Evolutionary conservation across 2,797 vertebrate species (phyloP).

Genomic region (Diglossa cyanea): DNA sequence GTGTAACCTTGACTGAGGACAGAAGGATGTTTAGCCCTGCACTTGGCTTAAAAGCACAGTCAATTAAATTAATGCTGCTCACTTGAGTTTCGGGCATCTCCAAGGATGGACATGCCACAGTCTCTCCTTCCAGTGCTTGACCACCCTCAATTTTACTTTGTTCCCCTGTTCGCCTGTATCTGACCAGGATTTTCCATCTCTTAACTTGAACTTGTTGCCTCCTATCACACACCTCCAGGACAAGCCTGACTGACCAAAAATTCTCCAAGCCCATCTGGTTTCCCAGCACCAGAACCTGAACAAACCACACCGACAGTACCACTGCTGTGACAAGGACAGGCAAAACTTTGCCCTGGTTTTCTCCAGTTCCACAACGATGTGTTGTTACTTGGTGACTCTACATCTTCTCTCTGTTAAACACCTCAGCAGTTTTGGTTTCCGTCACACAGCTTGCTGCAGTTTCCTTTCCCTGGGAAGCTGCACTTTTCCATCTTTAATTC

Average conservation of each 20-base stretch:
- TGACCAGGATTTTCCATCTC: neutral
- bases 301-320: neutral
- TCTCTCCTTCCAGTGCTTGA: neutral
- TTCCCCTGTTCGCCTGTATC: neutral
- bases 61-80: neutral
- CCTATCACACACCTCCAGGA: accelerated
- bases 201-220: neutral
- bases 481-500: neutral
- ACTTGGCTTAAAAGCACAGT: neutral
- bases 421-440: neutral
- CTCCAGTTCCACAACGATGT: neutral
- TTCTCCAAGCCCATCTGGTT: neutral
- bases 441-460: neutral
- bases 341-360: neutral
- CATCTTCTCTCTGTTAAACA: neutral
- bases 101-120: neutral
- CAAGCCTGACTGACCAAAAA: neutral
- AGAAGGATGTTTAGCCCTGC: neutral
- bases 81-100: neutral
- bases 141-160: neutral
- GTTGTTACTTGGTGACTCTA: neutral
- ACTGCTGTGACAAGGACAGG: neutral
- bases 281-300: neutral
- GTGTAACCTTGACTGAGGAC: accelerated
- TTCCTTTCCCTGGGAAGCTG: neutral